Base-by-base conservation (phyloP, 1,140 invertebrate species). In the Teleopsis dalmanni region DNA sequence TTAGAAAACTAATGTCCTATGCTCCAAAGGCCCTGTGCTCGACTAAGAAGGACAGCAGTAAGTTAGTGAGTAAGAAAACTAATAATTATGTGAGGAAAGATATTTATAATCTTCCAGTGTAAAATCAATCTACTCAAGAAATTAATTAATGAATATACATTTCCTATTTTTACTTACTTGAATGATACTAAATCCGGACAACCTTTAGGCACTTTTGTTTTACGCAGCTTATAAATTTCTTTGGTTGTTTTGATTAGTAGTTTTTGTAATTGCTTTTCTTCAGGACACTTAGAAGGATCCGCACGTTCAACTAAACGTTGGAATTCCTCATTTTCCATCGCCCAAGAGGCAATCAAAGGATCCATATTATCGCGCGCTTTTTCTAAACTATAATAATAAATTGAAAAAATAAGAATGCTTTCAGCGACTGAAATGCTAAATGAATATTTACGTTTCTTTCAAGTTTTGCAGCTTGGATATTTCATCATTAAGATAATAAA, bases 171-270 rank as follows among this genome's bases (percentile, higher is more conserved):
- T 16, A 83, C 85, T 81, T 73, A 95, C 91, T 91, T 93, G 73
- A 96, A 95, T 18, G 89, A 91, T 56, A 91, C 85, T 48, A 93
- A 76, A 70, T 95, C 91, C 1, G 91, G 90, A 67, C 90, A 87
- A 46, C 88, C 85, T 55, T 87, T 86, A n/a, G 87, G 87, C 55
- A 85, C 87, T 58, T 89, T 85, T 23, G 85, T 90, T 70, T 88
- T 88, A 47, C 91, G 73, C 36, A 96, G 72, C 55, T 91, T 87
- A 67, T 95, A 92, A 50, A 95, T 89, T 72, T 94, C 89, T 58
- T 88, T 81, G 41, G 87, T 88, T 3, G 90, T 90, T 71, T 87
- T 86, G 71, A 86, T 83, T 27, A 94, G 72, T 66, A 92, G 81
- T 56, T 86, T 84, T 54, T 90, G 82, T 4, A 91, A 80, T 58